Evolutionary conservation across 2,113 vertebrate genomes (phyloP).

Genomic region (Todiramphus saurophagus): DNA sequence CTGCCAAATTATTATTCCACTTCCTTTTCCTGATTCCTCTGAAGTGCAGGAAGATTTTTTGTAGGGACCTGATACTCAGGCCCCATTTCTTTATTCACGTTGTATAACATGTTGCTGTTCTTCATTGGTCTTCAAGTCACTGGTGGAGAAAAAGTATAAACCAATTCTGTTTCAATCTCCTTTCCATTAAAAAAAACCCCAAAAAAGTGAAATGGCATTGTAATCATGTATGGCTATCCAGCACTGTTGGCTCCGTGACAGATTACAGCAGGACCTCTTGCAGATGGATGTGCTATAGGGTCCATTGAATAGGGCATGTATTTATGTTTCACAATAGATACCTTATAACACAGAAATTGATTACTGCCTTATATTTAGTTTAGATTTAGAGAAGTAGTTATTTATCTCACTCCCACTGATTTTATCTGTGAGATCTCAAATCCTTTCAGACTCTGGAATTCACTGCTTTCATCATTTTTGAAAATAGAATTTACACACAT

Average conservation of each 20-base stretch:
- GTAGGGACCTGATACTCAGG: not conserved
- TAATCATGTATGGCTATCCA: not conserved
- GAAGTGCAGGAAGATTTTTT: not conserved
- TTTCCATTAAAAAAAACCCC: not conserved
- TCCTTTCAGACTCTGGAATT: not conserved
- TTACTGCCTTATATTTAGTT: not conserved
- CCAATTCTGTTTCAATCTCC: not conserved
- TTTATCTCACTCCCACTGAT: not conserved
- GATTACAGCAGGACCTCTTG: not conserved
- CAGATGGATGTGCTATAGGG: not conserved
- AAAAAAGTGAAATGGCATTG: not conserved
- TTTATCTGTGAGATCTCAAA: not conserved
- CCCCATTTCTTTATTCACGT: rapidly evolving
- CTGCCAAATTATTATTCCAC: not conserved
- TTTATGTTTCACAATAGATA: not conserved
- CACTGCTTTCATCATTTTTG: not conserved
- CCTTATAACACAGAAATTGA: not conserved
- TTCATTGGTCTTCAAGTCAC: not conserved
- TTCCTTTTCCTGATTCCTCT: not conserved
- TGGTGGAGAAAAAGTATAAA: not conserved
- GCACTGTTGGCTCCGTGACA: not conserved
- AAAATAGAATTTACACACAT: not conserved
- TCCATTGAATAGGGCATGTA: not conserved
- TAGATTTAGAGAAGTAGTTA: not conserved
- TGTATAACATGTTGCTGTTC: not conserved